Percentiles rank a stretch among this genome's conserved stretches.
Conservation (phyloP, 2,113 vertebrate species). For the Lanius ludovicianus region DNA sequence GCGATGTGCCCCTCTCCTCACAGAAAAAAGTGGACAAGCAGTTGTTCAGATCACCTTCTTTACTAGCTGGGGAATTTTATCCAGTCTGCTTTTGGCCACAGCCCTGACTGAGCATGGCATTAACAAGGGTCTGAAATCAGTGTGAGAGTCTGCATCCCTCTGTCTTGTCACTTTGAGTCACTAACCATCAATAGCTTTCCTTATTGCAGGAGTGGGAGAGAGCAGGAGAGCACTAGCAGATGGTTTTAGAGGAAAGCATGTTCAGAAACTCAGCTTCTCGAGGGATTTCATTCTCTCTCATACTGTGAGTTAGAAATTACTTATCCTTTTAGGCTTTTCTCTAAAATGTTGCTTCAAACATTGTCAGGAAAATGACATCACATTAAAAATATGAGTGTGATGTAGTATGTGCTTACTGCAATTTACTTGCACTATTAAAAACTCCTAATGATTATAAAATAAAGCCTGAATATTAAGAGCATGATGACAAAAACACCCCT, state of each 20-base stretch:
- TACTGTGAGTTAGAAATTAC: constrained; percentile 1
- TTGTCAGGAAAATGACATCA: neutral
- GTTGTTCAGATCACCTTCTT: neutral
- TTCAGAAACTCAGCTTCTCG: neutral
- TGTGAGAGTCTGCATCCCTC: neutral
- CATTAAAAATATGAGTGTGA: neutral
- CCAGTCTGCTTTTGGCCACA: neutral
- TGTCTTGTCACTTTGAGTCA: neutral
- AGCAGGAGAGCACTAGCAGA: neutral
- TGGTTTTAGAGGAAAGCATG: neutral
- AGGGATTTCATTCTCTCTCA: neutral
- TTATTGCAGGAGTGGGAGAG: neutral
- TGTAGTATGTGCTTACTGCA: neutral
- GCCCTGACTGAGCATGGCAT: neutral
- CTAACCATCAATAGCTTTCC: neutral
- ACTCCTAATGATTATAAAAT: neutral
- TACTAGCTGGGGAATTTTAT: neutral
- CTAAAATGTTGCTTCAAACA: neutral
- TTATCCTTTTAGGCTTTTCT: neutral
- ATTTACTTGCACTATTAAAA: neutral
- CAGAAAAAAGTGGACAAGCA: neutral
- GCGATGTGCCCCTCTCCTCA: neutral
- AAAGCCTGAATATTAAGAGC: neutral
- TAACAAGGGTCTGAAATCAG: neutral
- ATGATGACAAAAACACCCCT: neutral